Evolutionary conservation across 2,888 invertebrate genomes (phyloP).

Genomic region (Muschampia plurimacula): DNA sequence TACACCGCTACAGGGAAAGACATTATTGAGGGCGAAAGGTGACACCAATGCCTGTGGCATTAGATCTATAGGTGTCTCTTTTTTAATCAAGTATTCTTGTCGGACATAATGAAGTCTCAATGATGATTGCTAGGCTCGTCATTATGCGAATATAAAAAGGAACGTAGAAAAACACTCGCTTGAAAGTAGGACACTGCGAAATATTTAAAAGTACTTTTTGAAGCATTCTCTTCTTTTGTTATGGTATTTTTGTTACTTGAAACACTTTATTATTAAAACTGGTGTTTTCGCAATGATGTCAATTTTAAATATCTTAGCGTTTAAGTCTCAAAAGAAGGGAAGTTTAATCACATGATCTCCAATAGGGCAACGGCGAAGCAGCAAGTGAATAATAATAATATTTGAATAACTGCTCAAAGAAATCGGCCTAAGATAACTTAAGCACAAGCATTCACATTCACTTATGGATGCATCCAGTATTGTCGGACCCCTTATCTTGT

Average conservation of each 20-base stretch:
- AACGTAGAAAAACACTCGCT: slow-evolving; percentile 34
- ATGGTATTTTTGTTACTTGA: slow-evolving; percentile 17
- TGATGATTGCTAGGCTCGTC: slow-evolving; percentile 38
- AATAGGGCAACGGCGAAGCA: slow-evolving; percentile 9
- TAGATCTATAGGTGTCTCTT: slow-evolving; percentile 60
- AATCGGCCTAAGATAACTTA: slow-evolving; percentile 32
- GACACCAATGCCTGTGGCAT: slow-evolving; percentile 78
- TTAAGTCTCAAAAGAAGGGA: background rate
- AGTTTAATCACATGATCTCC: background rate
- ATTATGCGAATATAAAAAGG: slow-evolving; percentile 34
- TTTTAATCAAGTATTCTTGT: slow-evolving; percentile 43
- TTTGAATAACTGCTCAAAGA: slow-evolving; percentile 32
- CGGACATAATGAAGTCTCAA: slow-evolving; percentile 31
- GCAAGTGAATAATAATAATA: slow-evolving; percentile 18
- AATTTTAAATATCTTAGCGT: slow-evolving; percentile 10
- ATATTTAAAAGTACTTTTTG: slow-evolving; percentile 38
- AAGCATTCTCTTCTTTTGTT: slow-evolving; percentile 30
- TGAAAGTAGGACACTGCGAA: slow-evolving; percentile 35
- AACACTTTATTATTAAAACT: slow-evolving; percentile 28
- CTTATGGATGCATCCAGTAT: slow-evolving; percentile 43
- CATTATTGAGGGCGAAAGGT: slow-evolving; percentile 77
- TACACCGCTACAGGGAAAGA: slow-evolving; percentile 74
- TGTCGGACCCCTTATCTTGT: slow-evolving; percentile 50
- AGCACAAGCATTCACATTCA: slow-evolving; percentile 37
- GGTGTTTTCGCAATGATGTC: slow-evolving; percentile 24